Conservation (phyloP, 2,888 invertebrate genomes). For the Ormyrus labotus region DNA sequence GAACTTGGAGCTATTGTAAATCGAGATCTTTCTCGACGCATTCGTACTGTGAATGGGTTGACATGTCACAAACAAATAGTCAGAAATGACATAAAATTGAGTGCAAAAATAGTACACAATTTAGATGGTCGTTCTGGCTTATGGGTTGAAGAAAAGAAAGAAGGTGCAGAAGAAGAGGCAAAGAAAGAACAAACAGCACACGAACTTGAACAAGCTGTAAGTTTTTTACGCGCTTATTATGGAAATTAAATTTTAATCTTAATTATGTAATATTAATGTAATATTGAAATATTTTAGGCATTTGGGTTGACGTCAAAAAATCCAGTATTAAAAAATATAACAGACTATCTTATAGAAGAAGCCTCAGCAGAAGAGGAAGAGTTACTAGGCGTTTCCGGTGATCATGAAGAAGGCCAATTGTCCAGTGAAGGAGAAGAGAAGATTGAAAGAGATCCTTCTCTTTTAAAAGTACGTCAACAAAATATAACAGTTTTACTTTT, state of each 20-base stretch:
- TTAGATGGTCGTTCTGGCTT: conserved; percentile 90
- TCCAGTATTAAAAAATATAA: conserved; percentile 96
- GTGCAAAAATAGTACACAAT: conserved; percentile 93
- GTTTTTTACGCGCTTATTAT: conserved; percentile 20
- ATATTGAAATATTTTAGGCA: conserved; percentile 69
- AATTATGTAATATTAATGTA: too few species aligned
- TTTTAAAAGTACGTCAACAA: conserved; percentile 80
- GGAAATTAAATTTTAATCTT: background rate
- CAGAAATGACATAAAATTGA: conserved; percentile 93
- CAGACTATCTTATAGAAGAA: conserved; percentile 98
- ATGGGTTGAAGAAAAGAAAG: conserved; percentile 81
- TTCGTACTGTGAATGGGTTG: conserved; percentile 93
- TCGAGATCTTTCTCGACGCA: conserved; percentile 94
- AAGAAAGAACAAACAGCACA: conserved; percentile 64
- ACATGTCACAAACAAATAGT: conserved; percentile 93
- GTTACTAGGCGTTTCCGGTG: conserved; percentile 82
- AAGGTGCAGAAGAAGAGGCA: conserved; percentile 63
- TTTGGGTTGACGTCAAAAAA: conserved; percentile 90
- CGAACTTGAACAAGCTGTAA: conserved; percentile 70
- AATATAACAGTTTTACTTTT: conserved; percentile 33
- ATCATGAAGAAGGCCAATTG: conserved; percentile 77
- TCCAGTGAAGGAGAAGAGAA: conserved; percentile 76
- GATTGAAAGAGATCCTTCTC: conserved; percentile 84
- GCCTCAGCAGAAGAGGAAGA: conserved; percentile 99
- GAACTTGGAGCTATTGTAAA: conserved; percentile 97